Base-by-base conservation (phyloP, 2,797 vertebrate species). In the Sebastes elongatus region DNA sequence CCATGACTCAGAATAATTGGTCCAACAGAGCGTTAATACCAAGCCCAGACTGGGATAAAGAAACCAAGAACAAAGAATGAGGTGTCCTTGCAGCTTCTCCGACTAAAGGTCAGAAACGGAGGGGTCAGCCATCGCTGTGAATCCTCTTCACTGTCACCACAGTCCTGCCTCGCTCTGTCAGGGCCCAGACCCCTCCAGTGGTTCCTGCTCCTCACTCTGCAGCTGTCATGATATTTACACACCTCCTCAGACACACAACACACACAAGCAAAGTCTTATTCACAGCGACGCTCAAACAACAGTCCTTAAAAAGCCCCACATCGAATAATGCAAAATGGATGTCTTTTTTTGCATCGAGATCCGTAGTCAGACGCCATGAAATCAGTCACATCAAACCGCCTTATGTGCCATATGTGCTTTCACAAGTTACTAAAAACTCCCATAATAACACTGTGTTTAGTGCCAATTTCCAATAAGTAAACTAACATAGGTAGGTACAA, bases 1-100 rank as follows among this genome's bases (percentile, higher is more conserved):
- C 89, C 91, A 73, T 90, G 82, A 95, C 90, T 93, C 89, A 93
- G 71, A 92, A 86, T 92, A 93, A 95, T 92, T 89, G 90, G 90
- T 88, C 84, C 89, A 92, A 87, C 87, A 81, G 89, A 89, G 88
- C 75, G 53, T 93, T 93, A 94, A 93, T 93, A 90, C 87, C 85
- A 85, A 87, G 67, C 74, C 38, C 59, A 74, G 78, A 82, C 67
- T 30, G 46, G 61, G 81, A 63, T 33, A 49, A 71, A 81, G 82
- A 82, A 82, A 74, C 74, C 77, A 59, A 76, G 86, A 88, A 87
- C 81, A 91, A 91, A 89, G 88, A 78, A 78, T 75, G 68, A 86
- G 80, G 86, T 88, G 81, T 92, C 82, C 84, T 89, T 81, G 76
- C 73, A 80, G 87, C 66, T 84, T 86, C 80, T 87, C 82, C 23